These are phyloP conservation scores for Drosophila chauvacae DNA, from an alignment of 1,140 invertebrate genomes.

Conservation along the genomic window DNA sequence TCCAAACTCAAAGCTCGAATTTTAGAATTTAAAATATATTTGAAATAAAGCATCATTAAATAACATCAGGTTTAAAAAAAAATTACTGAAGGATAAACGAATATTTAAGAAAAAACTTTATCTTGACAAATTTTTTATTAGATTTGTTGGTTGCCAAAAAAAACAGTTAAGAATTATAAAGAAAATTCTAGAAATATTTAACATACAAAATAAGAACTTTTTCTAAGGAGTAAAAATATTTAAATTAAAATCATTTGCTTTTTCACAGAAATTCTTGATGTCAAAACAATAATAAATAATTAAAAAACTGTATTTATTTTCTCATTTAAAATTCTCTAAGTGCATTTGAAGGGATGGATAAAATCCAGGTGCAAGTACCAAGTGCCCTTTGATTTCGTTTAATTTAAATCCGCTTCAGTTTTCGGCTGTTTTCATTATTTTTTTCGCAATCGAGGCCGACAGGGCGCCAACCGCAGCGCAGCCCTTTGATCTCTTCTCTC, in stretches of 20 bases:
- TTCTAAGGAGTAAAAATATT: no score
- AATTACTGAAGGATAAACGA: not conserved
- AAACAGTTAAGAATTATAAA: not conserved
- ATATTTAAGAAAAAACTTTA: no score
- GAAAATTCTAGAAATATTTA: not conserved
- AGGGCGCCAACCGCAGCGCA: constrained; percentile 54
- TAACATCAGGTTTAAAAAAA: no score
- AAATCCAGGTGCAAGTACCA: constrained; percentile 7
- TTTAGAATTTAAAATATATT: not conserved
- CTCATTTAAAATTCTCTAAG: not conserved
- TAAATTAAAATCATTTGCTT: no score
- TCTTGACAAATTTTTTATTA: not conserved
- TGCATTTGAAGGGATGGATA: constrained; percentile 33
- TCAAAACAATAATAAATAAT: no score
- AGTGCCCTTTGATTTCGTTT: constrained; percentile 38
- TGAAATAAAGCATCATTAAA: not conserved
- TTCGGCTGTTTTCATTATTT: constrained; percentile 26
- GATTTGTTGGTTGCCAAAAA: not conserved
- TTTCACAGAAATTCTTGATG: no score
- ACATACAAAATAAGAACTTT: no score
- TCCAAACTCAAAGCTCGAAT: not conserved
- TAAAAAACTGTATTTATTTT: no score
- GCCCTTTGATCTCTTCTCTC: constrained; percentile 72
- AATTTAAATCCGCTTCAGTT: constrained; percentile 20
- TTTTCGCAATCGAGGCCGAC: constrained; percentile 71